Base-by-base conservation (phyloP, 2,888 invertebrate genomes). In the Nudaria mundana region DNA sequence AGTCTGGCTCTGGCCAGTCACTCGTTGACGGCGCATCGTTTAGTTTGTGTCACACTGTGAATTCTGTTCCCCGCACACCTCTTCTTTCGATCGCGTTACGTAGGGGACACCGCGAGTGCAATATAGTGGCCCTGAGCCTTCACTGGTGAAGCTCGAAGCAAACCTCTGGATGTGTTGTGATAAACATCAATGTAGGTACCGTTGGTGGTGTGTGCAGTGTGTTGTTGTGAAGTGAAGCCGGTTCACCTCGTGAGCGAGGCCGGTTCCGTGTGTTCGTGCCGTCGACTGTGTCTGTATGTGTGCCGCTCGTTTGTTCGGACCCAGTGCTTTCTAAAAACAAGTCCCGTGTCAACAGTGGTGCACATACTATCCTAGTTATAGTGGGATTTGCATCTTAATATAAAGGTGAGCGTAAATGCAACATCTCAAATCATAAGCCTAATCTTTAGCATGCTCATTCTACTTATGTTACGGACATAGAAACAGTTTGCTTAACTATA, bases 181-280 rank as follows among this genome's bases (percentile, higher is more conserved):
- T 34, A 43, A 48, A 38, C 40, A 52, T 39, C 44, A 34, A 37
- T 62, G 59, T 60, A 62, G 48, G 23, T 14, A 15, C 24, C 62
- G 59, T 60, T 62, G 48, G 23, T 14, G 24, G 23, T 24, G 33
- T 49, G 55, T 48, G 43, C 43, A 53, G 57, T 52, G 51, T 39
- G 57, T 50, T 74, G 74, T 61, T 56, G 66, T 63, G 62, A 71
- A 55, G 55, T 53, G 55, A 56, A 71, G 72, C 75, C 70, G 70
- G 72, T 71, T 70, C 59, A 67, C 71, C 70, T 74, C 68, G 65
- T 58, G 62, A 52, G 48, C 58, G 69, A 61, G 71, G 80, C 78
- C 76, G 77, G 79, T 71, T 71, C 61, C 52, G 60, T 54, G 63
- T 61, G 58, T 48, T 15, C 48, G 53, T 40, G 45, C 44, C 63